Conservation (phyloP, 2,113 vertebrate genomes). For the Silurus glanis region DNA sequence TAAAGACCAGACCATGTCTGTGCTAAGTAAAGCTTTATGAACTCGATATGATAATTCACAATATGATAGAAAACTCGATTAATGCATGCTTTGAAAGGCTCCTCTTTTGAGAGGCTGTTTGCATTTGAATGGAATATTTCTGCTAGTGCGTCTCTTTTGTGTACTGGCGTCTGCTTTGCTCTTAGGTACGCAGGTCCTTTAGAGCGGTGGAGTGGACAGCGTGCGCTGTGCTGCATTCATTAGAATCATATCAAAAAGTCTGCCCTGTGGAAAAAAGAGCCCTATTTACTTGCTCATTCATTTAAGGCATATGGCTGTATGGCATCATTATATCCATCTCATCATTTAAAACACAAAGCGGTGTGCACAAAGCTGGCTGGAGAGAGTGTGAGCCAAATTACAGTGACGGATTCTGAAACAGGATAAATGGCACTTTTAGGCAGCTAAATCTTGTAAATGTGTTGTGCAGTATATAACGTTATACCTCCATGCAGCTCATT, state of each 20-base stretch:
- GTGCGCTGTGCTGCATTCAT: slow-evolving; percentile 40
- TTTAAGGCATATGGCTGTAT: slow-evolving; percentile 21
- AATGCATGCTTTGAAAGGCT: slow-evolving; percentile 42
- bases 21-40: slow-evolving; percentile 18
- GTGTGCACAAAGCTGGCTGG: slow-evolving; percentile 1
- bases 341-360: slow-evolving; percentile 40
- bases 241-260: slow-evolving; percentile 47
- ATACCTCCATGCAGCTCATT: not conserved
- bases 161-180: slow-evolving; percentile 33
- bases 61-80: slow-evolving; percentile 41
- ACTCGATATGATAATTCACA: slow-evolving; percentile 40
- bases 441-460: slow-evolving; percentile 2
- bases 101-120: slow-evolving; percentile 44
- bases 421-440: slow-evolving; percentile 26
- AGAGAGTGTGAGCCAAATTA: not conserved
- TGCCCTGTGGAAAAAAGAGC: slow-evolving; percentile 21
- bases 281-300: slow-evolving; percentile 46
- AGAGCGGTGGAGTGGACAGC: slow-evolving; percentile 48
- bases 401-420: slow-evolving; percentile 26
- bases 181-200: slow-evolving; percentile 46
- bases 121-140: slow-evolving; percentile 54
- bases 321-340: slow-evolving; percentile 42
- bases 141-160: slow-evolving; percentile 48
- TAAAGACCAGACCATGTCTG: slow-evolving; percentile 14
- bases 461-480: not conserved